Percentiles rank a stretch among this genome's conserved stretches.
These are phyloP conservation scores for Trichonephila inaurata DNA, from an alignment of 1,140 invertebrate genomes.

Conservation along the genomic window DNA sequence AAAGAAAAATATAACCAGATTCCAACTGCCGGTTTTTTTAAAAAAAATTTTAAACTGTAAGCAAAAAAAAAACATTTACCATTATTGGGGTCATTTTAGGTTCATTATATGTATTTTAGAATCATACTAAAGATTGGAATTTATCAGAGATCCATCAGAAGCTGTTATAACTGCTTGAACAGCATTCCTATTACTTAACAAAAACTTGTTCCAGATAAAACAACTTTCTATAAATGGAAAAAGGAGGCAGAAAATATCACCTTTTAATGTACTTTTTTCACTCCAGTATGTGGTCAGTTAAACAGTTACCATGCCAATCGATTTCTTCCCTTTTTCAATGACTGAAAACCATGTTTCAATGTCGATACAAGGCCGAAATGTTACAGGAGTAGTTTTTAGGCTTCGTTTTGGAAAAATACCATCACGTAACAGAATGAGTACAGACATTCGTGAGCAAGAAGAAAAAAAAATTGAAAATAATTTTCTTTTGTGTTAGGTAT, in stretches of 20 bases:
- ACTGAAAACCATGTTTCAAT: conserved; percentile 27
- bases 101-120: no score
- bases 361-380: conserved; percentile 20
- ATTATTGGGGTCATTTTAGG: no score
- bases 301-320: conserved; percentile 26
- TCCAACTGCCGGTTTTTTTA: no score
- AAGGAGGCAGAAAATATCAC: background rate
- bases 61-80: no score
- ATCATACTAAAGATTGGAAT: no score
- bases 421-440: background rate
- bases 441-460: background rate
- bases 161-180: background rate
- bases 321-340: background rate
- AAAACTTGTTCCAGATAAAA: background rate
- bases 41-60: no score
- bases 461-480: background rate
- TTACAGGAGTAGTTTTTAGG: background rate
- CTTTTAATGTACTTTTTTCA: conserved; percentile 4
- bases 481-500: background rate
- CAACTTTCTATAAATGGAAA: background rate
- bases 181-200: background rate
- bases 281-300: background rate
- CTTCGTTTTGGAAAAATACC: background rate
- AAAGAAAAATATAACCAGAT: no score
- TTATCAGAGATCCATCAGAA: no score